These are phyloP conservation scores for Hylaeus volcanicus DNA, from an alignment of 1,140 invertebrate genomes.

Conservation along the genomic window DNA sequence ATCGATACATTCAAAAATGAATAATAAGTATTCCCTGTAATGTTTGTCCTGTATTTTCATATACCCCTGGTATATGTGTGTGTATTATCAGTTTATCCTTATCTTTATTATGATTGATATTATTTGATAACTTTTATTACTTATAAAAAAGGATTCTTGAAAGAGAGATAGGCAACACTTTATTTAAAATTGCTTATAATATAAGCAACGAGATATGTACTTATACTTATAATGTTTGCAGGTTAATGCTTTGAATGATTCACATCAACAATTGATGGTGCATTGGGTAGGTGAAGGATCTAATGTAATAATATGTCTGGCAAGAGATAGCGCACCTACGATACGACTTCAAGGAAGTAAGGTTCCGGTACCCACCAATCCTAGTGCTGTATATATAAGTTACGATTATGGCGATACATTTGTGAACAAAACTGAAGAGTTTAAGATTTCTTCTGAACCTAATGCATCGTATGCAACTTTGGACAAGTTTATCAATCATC, in stretches of 20 bases:
- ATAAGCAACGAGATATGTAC: background rate
- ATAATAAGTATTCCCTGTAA: too few relatives aligned
- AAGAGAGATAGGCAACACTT: background rate
- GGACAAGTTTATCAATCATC: slow-evolving; percentile 92
- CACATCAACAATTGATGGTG: slow-evolving; percentile 92
- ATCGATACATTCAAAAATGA: background rate
- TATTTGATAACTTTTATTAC: background rate
- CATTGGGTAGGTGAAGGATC: slow-evolving; percentile 94
- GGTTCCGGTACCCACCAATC: slow-evolving; percentile 76
- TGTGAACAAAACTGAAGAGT: slow-evolving; percentile 86
- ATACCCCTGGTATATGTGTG: too few relatives aligned
- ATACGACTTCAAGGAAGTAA: slow-evolving; percentile 67
- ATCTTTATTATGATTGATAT: background rate
- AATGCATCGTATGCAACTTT: slow-evolving; percentile 85
- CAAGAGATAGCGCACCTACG: slow-evolving; percentile 84
- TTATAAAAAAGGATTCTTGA: background rate
- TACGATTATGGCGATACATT: slow-evolving; percentile 92
- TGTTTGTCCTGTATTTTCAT: background rate
- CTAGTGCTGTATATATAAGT: slow-evolving; percentile 91
- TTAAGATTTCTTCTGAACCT: slow-evolving; percentile 81
- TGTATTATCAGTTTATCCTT: background rate
- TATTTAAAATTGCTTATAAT: too few relatives aligned
- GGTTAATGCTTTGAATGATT: slow-evolving; percentile 89
- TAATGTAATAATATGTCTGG: slow-evolving; percentile 92
- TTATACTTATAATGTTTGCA: slow-evolving; percentile 74